Evolutionary conservation across 2,113 vertebrate species (phyloP), one percentile per base, ranked within the genome.

Genomic region (Sinocyclocheilus maitianheensis): DNA sequence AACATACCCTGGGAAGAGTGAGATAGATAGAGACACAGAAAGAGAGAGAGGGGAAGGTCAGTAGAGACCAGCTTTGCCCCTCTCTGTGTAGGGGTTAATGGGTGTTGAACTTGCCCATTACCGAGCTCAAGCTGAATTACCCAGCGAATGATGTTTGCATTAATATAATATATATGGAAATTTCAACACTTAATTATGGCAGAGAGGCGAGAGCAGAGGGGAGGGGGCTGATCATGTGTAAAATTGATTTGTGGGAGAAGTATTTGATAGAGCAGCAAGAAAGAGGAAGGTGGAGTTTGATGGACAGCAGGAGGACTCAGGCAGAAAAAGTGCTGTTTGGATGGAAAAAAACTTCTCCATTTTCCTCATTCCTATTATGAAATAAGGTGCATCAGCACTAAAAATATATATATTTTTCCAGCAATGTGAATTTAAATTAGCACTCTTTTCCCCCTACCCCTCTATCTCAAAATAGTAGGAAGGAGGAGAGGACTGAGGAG

Each of bases 101-200:
- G 98, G 97, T 98, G 98, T 99, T 99, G 96, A 99, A 98, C 98
- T 98, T 98, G 97, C 98, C 97, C 97, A 99, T 99, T 99, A 99
- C 99, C 97, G 97, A 97, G 97, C 99, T 99, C 98, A 99, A 97
- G 97, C 97, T 96, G 98, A 99, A 99, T 99, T 99, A 99, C 98
- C 97, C 97, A 96, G 97, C 97, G 97, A 99, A 98, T 98, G 97
- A 99, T 99, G 98, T 99, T 99, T 99, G 98, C 98, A 98, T 99
- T 99, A 99, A 99, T 99, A 99, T 99, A 99, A 99, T 99, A 99
- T 99, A 99, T 99, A 99, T 99, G 98, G 97, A 99, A 99, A 99
- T 99, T 99, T 98, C 97, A 97, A 95, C 97, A 98, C 98, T 99
- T 99, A 99, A 99, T 99, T 99, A 99, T 97, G 96, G 95, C 97